A percentile compares a stretch with the other conserved stretches of the same genome.
Evolutionary conservation across 2,113 vertebrate species (phyloP).

Genomic region (Suricata suricatta): DNA sequence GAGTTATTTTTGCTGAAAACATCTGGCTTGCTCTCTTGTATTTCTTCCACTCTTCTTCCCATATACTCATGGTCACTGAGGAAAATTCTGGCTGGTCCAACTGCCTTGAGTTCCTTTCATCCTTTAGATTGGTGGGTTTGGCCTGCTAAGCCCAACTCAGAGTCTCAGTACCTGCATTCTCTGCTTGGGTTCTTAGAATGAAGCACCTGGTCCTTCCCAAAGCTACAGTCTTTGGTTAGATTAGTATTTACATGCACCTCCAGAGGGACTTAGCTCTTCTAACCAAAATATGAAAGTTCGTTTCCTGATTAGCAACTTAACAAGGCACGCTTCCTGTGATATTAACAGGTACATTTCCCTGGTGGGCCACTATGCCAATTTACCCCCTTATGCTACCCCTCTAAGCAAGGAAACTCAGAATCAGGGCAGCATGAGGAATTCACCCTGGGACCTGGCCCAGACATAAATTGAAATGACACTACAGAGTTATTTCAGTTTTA

Average conservation of each 20-base stretch:
- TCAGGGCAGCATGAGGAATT: neutral
- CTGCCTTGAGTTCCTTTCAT: neutral
- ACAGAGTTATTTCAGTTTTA: neutral
- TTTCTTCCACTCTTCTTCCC: neutral
- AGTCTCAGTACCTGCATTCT: neutral
- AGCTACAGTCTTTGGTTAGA: neutral
- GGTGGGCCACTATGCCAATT: too few relatives aligned
- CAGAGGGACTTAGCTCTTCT: neutral
- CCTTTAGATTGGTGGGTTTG: neutral
- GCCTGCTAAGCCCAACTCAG: neutral
- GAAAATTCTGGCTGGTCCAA: slow-evolving; percentile 6
- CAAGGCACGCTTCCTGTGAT: neutral
- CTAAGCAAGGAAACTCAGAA: neutral
- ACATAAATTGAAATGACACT: neutral
- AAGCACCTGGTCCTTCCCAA: neutral
- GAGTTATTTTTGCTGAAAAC: slow-evolving; percentile 48
- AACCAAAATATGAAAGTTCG: neutral
- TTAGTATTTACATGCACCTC: neutral
- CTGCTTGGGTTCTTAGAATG: neutral
- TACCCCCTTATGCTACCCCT: too few relatives aligned
- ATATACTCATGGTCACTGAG: neutral
- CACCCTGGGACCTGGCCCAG: neutral
- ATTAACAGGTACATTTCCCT: neutral
- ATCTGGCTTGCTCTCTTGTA: neutral
- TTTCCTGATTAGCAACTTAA: neutral